Base-by-base conservation (phyloP, 2,797 vertebrate genomes). In the Carduelis carduelis region DNA sequence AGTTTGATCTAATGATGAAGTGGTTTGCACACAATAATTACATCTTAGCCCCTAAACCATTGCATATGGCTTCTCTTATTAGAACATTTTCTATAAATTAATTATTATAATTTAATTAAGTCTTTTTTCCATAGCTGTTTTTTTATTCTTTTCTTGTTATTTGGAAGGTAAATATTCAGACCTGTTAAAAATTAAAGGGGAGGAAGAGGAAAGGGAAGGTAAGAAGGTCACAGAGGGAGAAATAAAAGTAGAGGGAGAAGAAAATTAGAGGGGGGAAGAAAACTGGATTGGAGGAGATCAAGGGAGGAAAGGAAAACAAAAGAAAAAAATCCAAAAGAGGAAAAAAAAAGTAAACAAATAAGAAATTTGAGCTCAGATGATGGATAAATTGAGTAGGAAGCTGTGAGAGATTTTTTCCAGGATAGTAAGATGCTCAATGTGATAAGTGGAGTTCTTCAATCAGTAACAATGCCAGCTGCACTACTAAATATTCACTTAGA, bases 401-500 rank as follows among this genome's bases (percentile, higher is more conserved):
- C 53, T 85, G 28, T 71, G 52, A 95, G 57, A 83, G 32, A 86
- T 50, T 93, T 93, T 95, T 95, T 96, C 71, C 80, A 94, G 89
- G 76, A 93, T 96, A 95, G 59, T 47, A 76, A 95, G 50, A 79
- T 83, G 28, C 53, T 96, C 86, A 55, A 1, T 87, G 26, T 46
- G 80, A 52, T 85, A 90, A 97, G 44, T 91, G 77, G 87, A 93
- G 32, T 91, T 93, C 83, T 97, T 97, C 83, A 96, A 91, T 96
- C 93, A 96, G 83, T 85, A 94, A 65, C 87, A 96, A 85, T 93
- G 77, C 83, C 87, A 97, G 91, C 82, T 97, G 85, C 75, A 92
- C 32, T 86, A 89, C 66, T 94, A 86, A 96, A 95, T 95, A 93
- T 93, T 96, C 92, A 95, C 69, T 94, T 83, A 75, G 74, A 86